Conservation (phyloP, 2,113 vertebrate genomes). For the Heliornis fulica region DNA sequence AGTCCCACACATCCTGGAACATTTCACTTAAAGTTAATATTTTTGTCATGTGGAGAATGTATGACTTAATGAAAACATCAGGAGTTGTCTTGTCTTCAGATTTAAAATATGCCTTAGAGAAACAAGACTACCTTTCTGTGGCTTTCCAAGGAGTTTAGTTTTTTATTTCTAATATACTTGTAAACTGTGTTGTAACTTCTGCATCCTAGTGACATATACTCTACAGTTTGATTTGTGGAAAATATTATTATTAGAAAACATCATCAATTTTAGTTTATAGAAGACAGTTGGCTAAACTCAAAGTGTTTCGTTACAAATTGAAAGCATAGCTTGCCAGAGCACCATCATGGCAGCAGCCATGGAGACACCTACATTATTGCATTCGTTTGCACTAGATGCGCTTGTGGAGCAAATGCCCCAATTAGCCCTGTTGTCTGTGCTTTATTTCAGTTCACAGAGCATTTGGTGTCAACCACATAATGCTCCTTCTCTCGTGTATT, state of each 20-base stretch:
- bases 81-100: background rate
- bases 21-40: background rate
- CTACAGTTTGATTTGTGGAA: background rate
- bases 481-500: background rate
- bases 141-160: background rate
- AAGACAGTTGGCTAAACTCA: background rate
- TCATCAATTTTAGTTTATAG: background rate
- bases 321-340: background rate
- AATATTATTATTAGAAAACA: background rate
- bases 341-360: background rate
- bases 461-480: background rate
- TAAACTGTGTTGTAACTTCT: background rate
- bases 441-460: background rate
- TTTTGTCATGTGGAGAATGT: background rate
- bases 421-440: background rate
- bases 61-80: background rate
- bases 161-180: background rate
- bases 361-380: background rate
- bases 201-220: background rate
- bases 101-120: background rate
- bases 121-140: background rate
- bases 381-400: background rate
- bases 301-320: background rate
- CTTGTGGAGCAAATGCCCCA: background rate
- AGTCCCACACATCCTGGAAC: background rate